phyloP scores from a whole-genome alignment of 23 tunicate genomes.

The Aplidium turbinatum region DNA sequence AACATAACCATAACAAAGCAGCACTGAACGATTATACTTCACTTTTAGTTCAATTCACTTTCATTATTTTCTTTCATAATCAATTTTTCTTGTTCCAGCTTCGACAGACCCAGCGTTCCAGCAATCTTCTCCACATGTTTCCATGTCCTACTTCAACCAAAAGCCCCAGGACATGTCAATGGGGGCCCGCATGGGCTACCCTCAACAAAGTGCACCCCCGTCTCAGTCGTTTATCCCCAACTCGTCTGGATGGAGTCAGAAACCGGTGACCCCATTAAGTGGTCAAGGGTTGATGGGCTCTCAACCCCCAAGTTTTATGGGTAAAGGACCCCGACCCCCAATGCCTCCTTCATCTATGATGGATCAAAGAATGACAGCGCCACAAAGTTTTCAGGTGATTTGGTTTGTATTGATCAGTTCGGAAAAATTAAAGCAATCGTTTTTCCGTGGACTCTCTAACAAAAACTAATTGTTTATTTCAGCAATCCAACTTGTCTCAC shows the following conservation, averaged over 20 bases:
- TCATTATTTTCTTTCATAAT: background rate
- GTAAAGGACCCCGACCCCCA: constrained; percentile 46
- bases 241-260: constrained; percentile 41
- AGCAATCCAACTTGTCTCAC: too few species aligned
- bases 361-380: constrained; percentile 57
- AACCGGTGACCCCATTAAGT: background rate
- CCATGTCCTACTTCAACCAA: constrained; percentile 1
- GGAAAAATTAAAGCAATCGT: too few species aligned
- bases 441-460: too few species aligned
- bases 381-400: constrained; percentile 53
- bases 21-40: too few species aligned
- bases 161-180: constrained; percentile 10
- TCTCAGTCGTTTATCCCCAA: too few species aligned
- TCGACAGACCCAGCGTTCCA: constrained; percentile 33
- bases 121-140: constrained; percentile 26
- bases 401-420: too few species aligned
- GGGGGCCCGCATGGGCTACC: constrained; percentile 5
- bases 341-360: constrained; percentile 42
- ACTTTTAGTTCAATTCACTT: too few species aligned
- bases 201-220: constrained; percentile 15
- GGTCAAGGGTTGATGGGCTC: constrained; percentile 49
- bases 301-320: constrained; percentile 41
- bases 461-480: too few species aligned
- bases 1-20: too few species aligned
- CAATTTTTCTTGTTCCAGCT: constrained; percentile 15